Evolutionary conservation across 2,113 vertebrate species (phyloP).

Genomic region (Aldabrachelys gigantea): DNA sequence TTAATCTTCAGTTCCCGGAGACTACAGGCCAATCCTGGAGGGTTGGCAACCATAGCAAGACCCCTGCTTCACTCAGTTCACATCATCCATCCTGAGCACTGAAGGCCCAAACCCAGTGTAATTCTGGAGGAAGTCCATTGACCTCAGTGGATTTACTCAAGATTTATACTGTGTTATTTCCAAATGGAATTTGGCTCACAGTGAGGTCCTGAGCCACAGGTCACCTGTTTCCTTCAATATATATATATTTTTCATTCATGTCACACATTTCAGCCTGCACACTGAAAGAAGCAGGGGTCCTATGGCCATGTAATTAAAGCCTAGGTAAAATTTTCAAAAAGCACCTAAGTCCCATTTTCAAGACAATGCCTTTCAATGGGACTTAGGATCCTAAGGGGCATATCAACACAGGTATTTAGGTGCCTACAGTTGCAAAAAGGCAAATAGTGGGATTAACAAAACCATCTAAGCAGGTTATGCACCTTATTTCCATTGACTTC

Average conservation of each 20-base stretch:
- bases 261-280: background rate
- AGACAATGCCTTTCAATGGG: background rate
- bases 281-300: background rate
- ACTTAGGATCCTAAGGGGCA: background rate
- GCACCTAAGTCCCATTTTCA: background rate
- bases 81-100: background rate
- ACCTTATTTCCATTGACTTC: background rate
- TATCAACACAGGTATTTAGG: background rate
- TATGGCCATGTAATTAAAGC: background rate
- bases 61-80: background rate
- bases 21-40: too few species aligned
- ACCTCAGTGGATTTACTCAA: background rate
- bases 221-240: background rate
- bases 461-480: background rate
- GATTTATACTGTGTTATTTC: background rate
- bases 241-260: background rate
- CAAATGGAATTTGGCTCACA: background rate
- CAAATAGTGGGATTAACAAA: background rate
- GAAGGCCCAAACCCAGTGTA: background rate
- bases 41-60: too few species aligned
- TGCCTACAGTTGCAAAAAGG: background rate
- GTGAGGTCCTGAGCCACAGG: background rate
- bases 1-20: too few species aligned
- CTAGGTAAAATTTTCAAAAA: background rate
- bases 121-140: background rate